Percentiles rank a stretch among this genome's conserved stretches.
Evolutionary conservation across 2,888 invertebrate species (phyloP).

Genomic region (Therioaphis trifolii): DNA sequence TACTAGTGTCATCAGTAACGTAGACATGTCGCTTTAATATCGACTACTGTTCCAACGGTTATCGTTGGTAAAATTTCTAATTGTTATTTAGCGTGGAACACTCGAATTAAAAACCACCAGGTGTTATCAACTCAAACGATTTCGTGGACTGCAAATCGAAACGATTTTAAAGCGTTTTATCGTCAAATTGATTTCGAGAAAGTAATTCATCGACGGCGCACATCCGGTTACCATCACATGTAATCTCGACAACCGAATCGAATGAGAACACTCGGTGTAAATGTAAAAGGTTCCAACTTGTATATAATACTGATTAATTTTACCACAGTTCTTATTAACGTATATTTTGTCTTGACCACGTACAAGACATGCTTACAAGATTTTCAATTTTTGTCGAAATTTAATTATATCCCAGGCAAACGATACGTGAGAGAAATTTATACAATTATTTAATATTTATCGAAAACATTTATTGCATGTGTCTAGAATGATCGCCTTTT

Average conservation of each 20-base stretch:
- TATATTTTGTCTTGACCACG: not conserved
- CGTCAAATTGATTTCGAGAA: constrained; percentile 41
- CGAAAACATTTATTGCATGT: too few relatives aligned
- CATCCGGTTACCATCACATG: constrained; percentile 28
- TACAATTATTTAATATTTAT: too few relatives aligned
- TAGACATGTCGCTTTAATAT: not conserved
- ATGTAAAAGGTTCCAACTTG: not conserved
- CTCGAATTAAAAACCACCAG: not conserved
- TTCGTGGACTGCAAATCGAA: not conserved
- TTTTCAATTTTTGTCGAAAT: not conserved
- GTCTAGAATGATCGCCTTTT: too few relatives aligned
- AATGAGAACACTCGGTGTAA: constrained; percentile 12
- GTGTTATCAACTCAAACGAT: not conserved
- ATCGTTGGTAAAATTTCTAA: not conserved
- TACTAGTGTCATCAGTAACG: not conserved
- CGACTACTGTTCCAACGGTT: too few relatives aligned
- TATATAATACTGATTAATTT: not conserved
- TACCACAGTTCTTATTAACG: not conserved
- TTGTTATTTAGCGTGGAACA: not conserved
- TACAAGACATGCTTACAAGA: not conserved
- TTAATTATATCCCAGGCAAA: not conserved
- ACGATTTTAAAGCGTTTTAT: constrained; percentile 4
- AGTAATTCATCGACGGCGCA: constrained; percentile 31
- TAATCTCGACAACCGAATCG: not conserved
- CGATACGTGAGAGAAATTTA: too few relatives aligned